A percentile compares a stretch with the other conserved stretches of the same genome.
Conservation (phyloP, 2,888 invertebrate species). For the Zonitis immaculata region DNA sequence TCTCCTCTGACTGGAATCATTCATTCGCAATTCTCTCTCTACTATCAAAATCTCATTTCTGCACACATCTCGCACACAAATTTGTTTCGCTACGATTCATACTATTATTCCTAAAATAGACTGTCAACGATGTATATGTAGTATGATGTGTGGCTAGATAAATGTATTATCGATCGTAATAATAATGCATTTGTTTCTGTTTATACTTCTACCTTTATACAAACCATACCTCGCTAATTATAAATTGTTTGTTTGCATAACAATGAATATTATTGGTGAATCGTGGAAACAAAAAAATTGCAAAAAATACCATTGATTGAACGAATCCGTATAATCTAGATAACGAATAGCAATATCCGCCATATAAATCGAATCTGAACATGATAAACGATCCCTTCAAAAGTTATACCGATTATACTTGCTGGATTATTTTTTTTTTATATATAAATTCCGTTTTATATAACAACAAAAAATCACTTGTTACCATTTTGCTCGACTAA, state of each 20-base stretch:
- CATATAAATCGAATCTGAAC: conserved; percentile 43
- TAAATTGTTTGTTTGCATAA: too few species aligned
- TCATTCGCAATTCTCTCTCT: background rate
- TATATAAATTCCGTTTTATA: too few species aligned
- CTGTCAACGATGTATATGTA: background rate
- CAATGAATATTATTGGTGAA: too few species aligned
- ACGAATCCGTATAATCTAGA: conserved; percentile 40
- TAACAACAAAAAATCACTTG: too few species aligned
- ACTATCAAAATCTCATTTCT: background rate
- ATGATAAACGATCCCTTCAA: conserved; percentile 25
- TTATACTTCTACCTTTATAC: background rate
- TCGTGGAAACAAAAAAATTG: too few species aligned
- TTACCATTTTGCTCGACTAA: too few species aligned
- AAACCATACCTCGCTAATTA: too few species aligned
- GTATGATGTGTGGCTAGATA: too few species aligned
- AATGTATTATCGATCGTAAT: background rate
- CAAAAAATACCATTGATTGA: conserved; percentile 33
- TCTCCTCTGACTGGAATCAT: background rate
- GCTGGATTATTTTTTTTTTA: too few species aligned
- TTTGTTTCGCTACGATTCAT: background rate
- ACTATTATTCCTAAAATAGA: background rate
- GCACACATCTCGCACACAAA: background rate
- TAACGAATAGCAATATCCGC: conserved; percentile 44
- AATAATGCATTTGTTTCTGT: background rate
- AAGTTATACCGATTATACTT: too few species aligned